A percentile compares a stretch with the other conserved stretches of the same genome.
phyloP scores from a whole-genome alignment of 2,113 vertebrate genomes.

The Cololabis saira region DNA sequence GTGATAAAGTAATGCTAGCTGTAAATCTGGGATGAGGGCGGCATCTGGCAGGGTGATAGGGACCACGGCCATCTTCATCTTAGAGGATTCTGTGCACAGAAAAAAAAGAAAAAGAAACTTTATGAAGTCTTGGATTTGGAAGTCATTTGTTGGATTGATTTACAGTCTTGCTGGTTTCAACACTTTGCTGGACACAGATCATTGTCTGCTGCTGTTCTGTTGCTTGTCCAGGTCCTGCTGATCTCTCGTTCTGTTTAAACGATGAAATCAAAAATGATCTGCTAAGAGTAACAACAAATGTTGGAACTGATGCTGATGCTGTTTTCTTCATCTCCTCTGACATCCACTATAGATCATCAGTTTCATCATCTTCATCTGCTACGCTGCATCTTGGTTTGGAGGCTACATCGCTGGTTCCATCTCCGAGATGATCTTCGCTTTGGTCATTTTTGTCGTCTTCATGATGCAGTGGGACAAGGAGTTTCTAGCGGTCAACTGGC shows the following conservation, averaged over 20 bases:
- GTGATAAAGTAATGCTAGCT: too few species aligned
- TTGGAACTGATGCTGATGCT: background rate
- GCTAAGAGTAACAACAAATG: too few species aligned
- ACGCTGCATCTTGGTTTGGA: slow-evolving; percentile 46
- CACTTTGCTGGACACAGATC: slow-evolving; percentile 16
- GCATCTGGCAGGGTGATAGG: too few species aligned
- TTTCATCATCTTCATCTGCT: slow-evolving; percentile 80
- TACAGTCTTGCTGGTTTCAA: background rate
- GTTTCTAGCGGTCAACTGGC: slow-evolving; percentile 76
- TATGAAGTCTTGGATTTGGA: too few species aligned
- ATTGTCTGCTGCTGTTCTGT: slow-evolving; percentile 12
- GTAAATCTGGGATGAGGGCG: too few species aligned
- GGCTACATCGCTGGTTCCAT: slow-evolving; percentile 74
- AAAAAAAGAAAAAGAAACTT: background rate
- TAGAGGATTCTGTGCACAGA: too few species aligned
- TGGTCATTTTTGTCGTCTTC: slow-evolving; percentile 79
- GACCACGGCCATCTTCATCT: too few species aligned
- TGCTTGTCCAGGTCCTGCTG: background rate
- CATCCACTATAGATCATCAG: slow-evolving; percentile 61
- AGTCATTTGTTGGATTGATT: slow-evolving; percentile 11
- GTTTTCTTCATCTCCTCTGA: too few species aligned
- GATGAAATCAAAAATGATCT: too few species aligned
- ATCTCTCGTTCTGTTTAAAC: background rate
- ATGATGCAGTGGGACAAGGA: slow-evolving; percentile 82
- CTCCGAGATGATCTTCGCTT: slow-evolving; percentile 75